A percentile compares a stretch with the other conserved stretches of the same genome.
Conservation (phyloP, 2,888 invertebrate species). For the Frankliniella intonsa region DNA sequence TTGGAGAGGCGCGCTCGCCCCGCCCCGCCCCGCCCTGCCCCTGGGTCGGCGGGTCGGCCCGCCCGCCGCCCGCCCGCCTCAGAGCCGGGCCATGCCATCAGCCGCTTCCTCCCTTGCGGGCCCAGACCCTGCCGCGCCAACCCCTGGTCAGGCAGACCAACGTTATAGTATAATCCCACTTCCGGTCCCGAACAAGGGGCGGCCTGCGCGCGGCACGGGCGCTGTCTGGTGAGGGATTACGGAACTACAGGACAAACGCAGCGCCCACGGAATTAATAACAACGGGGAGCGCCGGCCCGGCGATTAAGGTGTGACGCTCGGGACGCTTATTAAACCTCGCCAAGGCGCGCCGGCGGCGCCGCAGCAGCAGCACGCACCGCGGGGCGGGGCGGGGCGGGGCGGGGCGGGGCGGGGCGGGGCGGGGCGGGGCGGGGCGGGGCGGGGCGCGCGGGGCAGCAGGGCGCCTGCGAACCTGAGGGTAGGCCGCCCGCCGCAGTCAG, state of each 20-base stretch:
- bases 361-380: background rate
- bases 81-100: background rate
- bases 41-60: background rate
- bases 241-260: background rate
- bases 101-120: too few species aligned
- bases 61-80: background rate
- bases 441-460: too few species aligned
- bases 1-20: background rate
- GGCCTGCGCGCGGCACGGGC: background rate
- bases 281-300: background rate
- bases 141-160: background rate
- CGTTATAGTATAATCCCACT: background rate
- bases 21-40: background rate
- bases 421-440: too few species aligned
- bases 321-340: conserved; percentile 1
- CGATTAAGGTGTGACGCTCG: conserved; percentile 13
- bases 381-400: too few species aligned
- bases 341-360: background rate
- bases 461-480: too few species aligned
- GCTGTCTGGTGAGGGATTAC: background rate
- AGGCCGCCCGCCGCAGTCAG: too few species aligned
- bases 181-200: background rate
- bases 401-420: too few species aligned
- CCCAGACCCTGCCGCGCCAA: too few species aligned
- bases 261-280: background rate